Conservation (phyloP, 1,140 invertebrate genomes). For the Pollicipes pollicipes region DNA sequence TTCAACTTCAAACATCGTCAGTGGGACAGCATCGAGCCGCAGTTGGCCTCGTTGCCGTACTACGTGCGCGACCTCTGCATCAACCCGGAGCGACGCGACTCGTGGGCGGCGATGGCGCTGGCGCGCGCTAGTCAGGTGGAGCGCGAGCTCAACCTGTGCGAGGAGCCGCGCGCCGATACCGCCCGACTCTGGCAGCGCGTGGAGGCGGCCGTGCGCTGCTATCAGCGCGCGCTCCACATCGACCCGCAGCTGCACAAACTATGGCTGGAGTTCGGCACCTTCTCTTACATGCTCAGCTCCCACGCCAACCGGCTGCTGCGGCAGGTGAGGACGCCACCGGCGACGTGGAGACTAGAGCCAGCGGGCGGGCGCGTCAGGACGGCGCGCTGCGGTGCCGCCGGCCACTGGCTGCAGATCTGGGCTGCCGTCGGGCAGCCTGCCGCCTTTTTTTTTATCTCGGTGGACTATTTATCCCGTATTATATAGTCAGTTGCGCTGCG, state of each 20-base stretch:
- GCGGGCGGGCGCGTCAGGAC: too few relatives aligned
- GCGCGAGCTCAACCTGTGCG: conserved; percentile 52
- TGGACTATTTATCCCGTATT: too few relatives aligned
- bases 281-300: conserved; percentile 69
- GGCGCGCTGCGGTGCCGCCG: too few relatives aligned
- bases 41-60: conserved; percentile 44
- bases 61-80: conserved; percentile 64
- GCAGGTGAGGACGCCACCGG: neutral
- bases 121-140: conserved; percentile 61
- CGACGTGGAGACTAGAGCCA: too few relatives aligned
- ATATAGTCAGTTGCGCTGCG: too few relatives aligned
- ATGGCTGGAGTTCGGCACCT: conserved; percentile 74
- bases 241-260: conserved; percentile 49
- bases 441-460: too few relatives aligned
- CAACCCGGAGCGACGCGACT: conserved; percentile 59
- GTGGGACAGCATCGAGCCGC: conserved; percentile 28
- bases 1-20: conserved; percentile 81
- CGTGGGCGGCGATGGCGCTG: conserved; percentile 78
- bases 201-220: conserved; percentile 50
- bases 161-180: neutral
- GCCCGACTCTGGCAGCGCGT: conserved; percentile 16
- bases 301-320: conserved; percentile 68
- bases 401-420: too few relatives aligned
- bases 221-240: conserved; percentile 51
- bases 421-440: too few relatives aligned